Evolutionary conservation across 1,140 invertebrate genomes (phyloP).

Genomic region (Melipona quadrifasciata): DNA sequence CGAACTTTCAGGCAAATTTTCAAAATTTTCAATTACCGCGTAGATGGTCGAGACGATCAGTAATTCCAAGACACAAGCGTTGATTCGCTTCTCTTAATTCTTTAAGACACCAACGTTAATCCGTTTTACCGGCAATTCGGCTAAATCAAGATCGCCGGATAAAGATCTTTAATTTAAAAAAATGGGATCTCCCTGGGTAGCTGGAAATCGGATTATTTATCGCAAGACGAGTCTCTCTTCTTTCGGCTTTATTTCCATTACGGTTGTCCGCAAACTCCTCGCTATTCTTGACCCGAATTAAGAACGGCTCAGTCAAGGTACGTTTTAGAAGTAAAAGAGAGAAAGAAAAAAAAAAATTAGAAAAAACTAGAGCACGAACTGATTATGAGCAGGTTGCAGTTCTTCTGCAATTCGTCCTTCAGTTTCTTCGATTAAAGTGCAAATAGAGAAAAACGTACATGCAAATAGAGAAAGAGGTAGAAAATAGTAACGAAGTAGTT

Average conservation of each 20-base stretch:
- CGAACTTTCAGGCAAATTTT: not conserved
- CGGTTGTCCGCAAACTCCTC: slow-evolving; percentile 16
- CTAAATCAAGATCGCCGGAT: not conserved
- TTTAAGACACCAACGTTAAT: not conserved
- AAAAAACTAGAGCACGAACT: slow-evolving; percentile 2
- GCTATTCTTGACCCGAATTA: slow-evolving; percentile 35
- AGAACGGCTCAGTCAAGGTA: not conserved
- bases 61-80: not conserved
- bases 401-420: too few species aligned
- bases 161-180: slow-evolving; percentile 26
- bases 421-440: not conserved
- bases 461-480: too few species aligned
- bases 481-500: not conserved
- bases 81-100: not conserved
- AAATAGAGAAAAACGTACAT: not conserved
- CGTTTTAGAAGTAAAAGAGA: not conserved
- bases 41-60: not conserved
- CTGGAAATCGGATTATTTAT: slow-evolving; percentile 19
- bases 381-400: not conserved
- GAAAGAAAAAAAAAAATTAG: not conserved
- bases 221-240: not conserved
- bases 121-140: not conserved
- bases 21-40: too few species aligned
- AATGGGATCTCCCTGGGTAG: not conserved
- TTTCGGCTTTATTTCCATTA: slow-evolving; percentile 22